phyloP scores from a whole-genome alignment of 1,140 invertebrate genomes.

The Oncopodura yosiiana region DNA sequence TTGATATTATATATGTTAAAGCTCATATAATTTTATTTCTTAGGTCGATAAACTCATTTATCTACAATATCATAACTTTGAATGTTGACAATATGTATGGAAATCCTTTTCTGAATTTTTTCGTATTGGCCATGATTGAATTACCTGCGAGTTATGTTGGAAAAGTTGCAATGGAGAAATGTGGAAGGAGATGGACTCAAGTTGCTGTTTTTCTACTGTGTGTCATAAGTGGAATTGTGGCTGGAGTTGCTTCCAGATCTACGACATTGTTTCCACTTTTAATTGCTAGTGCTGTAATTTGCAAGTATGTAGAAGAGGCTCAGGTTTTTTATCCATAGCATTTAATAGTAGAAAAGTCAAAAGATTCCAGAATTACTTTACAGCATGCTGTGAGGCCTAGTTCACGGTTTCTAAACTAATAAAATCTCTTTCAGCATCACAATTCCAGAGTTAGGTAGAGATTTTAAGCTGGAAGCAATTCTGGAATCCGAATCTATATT shows the following conservation, averaged over 20 bases:
- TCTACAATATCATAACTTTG: background rate
- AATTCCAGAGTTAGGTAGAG: too few relatives aligned
- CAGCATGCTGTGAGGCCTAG: too few relatives aligned
- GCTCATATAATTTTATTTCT: background rate
- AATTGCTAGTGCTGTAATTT: background rate
- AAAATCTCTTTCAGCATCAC: background rate
- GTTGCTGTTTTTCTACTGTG: conserved; percentile 21
- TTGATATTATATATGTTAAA: too few relatives aligned
- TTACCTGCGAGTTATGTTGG: background rate
- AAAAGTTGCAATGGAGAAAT: conserved; percentile 2
- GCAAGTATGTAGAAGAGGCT: conserved; percentile 7
- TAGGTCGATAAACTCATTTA: background rate
- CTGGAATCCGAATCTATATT: too few relatives aligned
- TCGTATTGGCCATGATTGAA: conserved; percentile 9
- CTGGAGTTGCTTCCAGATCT: conserved; percentile 1
- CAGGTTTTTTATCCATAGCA: too few relatives aligned
- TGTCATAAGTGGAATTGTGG: background rate
- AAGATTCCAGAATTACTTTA: background rate
- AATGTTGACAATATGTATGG: conserved; percentile 7
- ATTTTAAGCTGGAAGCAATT: too few relatives aligned
- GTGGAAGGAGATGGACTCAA: conserved; percentile 22
- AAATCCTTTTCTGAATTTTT: conserved; percentile 15
- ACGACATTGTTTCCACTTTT: background rate
- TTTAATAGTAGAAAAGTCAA: too few relatives aligned
- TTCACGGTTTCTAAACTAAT: too few relatives aligned